Evolutionary conservation across 2,113 vertebrate genomes (phyloP).

Genomic region (Canis aureus): DNA sequence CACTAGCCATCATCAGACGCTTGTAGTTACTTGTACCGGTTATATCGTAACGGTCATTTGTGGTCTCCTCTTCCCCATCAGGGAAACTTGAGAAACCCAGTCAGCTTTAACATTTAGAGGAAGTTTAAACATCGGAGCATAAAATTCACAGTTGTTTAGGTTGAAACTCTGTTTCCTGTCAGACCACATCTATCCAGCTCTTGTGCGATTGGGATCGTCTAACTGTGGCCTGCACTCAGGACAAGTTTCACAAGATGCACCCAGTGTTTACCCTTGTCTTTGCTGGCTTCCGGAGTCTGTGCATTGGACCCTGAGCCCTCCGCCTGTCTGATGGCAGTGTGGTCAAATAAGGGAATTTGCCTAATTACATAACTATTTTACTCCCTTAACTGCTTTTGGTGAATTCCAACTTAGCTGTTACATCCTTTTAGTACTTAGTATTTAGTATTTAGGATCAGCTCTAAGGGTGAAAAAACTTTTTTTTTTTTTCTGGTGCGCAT

Average conservation of each 20-base stretch:
- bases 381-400: conserved; percentile 66
- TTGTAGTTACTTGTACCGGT: conserved; percentile 58
- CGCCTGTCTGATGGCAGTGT: conserved; percentile 81
- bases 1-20: not conserved
- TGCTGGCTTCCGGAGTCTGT: not conserved
- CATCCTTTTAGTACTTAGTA: conserved; percentile 31
- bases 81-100: conserved; percentile 73
- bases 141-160: conserved; percentile 73
- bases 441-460: no score
- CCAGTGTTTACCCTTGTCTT: conserved; percentile 13
- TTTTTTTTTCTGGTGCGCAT: no score
- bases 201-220: conserved; percentile 50
- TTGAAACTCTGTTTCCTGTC: conserved; percentile 73
- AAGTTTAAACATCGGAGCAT: conserved; percentile 70
- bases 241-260: conserved; percentile 39
- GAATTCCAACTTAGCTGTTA: conserved; percentile 43
- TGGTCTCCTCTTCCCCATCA: conserved; percentile 68
- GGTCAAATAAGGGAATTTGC: conserved; percentile 80
- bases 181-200: conserved; percentile 50
- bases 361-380: conserved; percentile 68
- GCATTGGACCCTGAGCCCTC: conserved; percentile 61
- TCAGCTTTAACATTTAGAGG: conserved; percentile 75
- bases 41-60: conserved; percentile 78
- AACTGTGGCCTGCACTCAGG: conserved; percentile 47
- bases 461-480: not conserved